Base-by-base conservation (phyloP, 2,888 invertebrate genomes). In the Aporophyla nigra region DNA sequence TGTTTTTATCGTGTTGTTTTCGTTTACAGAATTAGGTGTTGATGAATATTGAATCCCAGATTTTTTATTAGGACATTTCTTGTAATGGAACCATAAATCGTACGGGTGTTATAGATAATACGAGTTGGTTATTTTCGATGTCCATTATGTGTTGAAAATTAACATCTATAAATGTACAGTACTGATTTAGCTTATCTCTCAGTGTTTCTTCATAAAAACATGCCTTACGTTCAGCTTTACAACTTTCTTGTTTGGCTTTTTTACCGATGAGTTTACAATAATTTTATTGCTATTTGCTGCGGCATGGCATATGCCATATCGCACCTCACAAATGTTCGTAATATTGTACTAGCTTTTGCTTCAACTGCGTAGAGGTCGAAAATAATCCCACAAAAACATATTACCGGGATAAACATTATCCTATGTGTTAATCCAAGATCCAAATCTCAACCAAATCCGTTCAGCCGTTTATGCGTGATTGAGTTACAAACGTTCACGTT, bases 1-100 rank as follows among this genome's bases (percentile, higher is more conserved):
- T 71, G 63, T 74, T 76, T 85, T 85, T 74, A 80, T 74, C 71
- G 58, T 53, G 74, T 74, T 82, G 76, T 74, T 80, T 76, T 78
- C 59, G 70, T 74, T 76, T 80, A 71, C 65, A 27, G 72, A 63
- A 76, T 82, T 66, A 74, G 61, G 51, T 67, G 59, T 40, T 83
- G 56, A 59, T 79, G 75, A 61, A 75, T 67, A 73, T 72, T 70
- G 66, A 71, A 78, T 77, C 1, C 33, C 21, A 12, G 49, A 40
- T 58, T 81, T 33, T 72, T 59, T 81, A 56, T 76, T 69, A 58
- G 27, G 19, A 16, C 5, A 51, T 53, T 53, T 46, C 16, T 59
- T 33, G n/a, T 43, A 46, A 53, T 53, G 53, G 16, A 27, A 53
- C 58, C 10, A 51, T 40, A 24, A 51, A 69, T 77, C 49, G 6